These are phyloP conservation scores for Zosterops japonicus DNA, from an alignment of 2,113 vertebrate species.

Conservation along the genomic window DNA sequence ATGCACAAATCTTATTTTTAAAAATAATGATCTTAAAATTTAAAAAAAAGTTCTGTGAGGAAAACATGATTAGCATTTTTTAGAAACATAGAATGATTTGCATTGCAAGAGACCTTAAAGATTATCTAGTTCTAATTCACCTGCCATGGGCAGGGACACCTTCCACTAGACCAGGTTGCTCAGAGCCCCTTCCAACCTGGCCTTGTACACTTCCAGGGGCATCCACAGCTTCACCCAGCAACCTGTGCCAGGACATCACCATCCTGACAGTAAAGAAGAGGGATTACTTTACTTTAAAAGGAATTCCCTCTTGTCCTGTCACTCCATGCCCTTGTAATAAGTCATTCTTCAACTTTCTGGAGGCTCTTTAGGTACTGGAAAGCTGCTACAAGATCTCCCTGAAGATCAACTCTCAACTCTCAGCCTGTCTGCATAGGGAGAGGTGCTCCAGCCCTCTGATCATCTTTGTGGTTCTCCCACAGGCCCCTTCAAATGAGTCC, in stretches of 20 bases:
- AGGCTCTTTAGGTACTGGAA: background rate
- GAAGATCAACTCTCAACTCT: background rate
- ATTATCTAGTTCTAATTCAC: background rate
- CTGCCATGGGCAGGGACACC: background rate
- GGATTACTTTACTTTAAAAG: background rate
- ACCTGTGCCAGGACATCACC: background rate
- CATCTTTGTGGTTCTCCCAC: background rate
- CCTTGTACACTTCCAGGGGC: background rate
- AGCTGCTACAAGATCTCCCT: background rate
- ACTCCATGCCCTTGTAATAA: background rate
- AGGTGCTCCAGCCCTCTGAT: background rate
- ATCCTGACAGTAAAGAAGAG: background rate
- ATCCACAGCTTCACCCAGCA: background rate
- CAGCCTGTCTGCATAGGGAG: background rate
- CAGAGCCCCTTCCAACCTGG: background rate
- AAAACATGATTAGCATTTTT: background rate
- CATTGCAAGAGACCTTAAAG: background rate
- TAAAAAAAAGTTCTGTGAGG: background rate
- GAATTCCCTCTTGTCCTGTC: fast-evolving
- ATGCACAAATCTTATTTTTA: background rate
- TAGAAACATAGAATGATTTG: background rate
- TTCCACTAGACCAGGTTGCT: background rate
- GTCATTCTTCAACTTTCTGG: background rate
- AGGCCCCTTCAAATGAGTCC: background rate
- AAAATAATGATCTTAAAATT: background rate